Evolutionary conservation across 2,888 invertebrate genomes (phyloP), one percentile per base, ranked within the genome.

Genomic region (Epinotia nisella): DNA sequence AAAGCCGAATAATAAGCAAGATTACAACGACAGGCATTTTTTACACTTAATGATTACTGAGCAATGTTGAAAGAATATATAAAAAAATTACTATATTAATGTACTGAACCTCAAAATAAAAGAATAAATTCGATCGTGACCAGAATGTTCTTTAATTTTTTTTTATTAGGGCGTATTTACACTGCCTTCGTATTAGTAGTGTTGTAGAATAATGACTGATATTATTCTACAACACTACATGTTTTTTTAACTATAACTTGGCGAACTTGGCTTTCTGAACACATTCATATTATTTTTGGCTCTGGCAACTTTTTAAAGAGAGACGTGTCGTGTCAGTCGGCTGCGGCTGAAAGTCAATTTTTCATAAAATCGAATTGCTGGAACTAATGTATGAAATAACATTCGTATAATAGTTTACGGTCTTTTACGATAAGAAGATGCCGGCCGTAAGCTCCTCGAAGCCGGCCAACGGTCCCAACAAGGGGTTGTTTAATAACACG

Each of bases 291-390:
- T 70, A 69, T 62, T 76, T 80, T 81, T 79, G 78, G 70, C 60
- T 13, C 70, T 89, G 87, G 92, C 86, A 91, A 91, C 79, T 78
- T 77, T 78, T 77, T 75, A 78, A 78, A 81, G 88, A 90, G 88
- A 91, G 92, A 92, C 92, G 93, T 93, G 93, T 93, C 93, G 72
- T 87, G 88, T 90, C 91, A 89, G 84, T 86, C 83, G 85, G 85
- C 80, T 82, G 87, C 83, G 85, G 85, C 80, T 82, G 87, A 90
- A 90, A 90, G 89, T 91, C 87, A 92, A 90, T 90, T 91, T 71
- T 87, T 89, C 83, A 80, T 86, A 82, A 78, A 86, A 85, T 90
- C 85, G 85, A 88, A 87, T 90, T 87, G 87, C 85, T 84, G 81
- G 84, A 87, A 86, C 89, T 89, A 83, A 92, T 93, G 91, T 90